Conservation (phyloP, 2,113 vertebrate genomes). For the Erinaceus europaeus region DNA sequence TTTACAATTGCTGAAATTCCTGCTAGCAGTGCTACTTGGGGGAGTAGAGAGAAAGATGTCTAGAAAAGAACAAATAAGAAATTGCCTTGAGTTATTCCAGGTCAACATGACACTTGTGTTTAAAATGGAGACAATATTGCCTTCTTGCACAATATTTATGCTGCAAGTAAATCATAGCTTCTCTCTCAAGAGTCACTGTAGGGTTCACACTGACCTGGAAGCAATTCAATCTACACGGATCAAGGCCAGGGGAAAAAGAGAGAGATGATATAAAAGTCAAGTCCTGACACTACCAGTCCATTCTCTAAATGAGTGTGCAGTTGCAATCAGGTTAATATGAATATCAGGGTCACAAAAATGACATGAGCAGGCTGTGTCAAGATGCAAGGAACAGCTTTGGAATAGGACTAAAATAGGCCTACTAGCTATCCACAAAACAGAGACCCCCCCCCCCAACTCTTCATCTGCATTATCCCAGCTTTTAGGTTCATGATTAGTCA, state of each 20-base stretch:
- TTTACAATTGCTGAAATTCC: conserved; percentile 5
- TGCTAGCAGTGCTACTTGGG: neutral
- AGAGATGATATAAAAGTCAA: neutral
- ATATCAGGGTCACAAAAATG: neutral
- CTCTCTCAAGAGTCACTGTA: neutral
- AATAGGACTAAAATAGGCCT: too few species aligned
- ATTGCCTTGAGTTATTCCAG: neutral
- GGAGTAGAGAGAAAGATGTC: neutral
- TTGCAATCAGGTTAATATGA: neutral
- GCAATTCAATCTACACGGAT: neutral
- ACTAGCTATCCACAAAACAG: too few species aligned
- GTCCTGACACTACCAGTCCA: neutral
- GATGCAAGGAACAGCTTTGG: neutral
- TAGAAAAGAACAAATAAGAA: neutral
- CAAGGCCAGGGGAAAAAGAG: neutral
- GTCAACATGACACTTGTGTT: neutral
- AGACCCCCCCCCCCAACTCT: too few species aligned
- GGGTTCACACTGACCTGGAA: neutral
- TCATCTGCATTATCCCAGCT: too few species aligned
- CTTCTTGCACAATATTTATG: too few species aligned
- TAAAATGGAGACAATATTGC: conserved; percentile 11
- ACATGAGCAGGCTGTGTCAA: neutral
- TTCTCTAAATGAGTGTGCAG: neutral
- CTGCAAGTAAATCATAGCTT: neutral
- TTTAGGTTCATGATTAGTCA: too few species aligned